Evolutionary conservation across 2,888 invertebrate genomes (phyloP).

Genomic region (Eristalinus aeneus): DNA sequence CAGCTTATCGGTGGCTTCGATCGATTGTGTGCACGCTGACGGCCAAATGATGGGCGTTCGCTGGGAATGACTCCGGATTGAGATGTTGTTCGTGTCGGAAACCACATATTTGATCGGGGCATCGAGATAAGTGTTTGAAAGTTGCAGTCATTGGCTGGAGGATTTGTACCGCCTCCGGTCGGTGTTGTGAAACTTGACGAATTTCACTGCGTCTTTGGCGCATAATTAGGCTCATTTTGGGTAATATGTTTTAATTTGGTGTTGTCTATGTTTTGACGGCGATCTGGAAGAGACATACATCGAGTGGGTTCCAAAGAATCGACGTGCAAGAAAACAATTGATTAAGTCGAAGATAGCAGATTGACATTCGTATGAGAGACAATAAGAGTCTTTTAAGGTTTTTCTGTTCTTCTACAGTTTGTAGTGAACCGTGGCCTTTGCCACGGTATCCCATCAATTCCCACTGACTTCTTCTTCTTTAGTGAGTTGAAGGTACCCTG

Average conservation of each 20-base stretch:
- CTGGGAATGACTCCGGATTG: slow-evolving; percentile 27
- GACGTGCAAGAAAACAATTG: too few relatives aligned
- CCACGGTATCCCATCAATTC: too few relatives aligned
- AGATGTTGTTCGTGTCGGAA: slow-evolving; percentile 22
- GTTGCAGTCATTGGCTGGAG: slow-evolving; percentile 32
- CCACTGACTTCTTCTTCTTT: too few relatives aligned
- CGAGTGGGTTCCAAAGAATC: too few relatives aligned
- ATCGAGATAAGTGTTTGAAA: slow-evolving; percentile 49
- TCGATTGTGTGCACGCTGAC: slow-evolving; percentile 58
- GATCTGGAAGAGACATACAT: too few relatives aligned
- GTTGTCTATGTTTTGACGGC: slow-evolving; percentile 5
- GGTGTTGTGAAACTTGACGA: slow-evolving; percentile 39
- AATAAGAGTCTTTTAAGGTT: too few relatives aligned
- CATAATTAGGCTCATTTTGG: slow-evolving; percentile 16
- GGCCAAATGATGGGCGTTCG: slow-evolving; percentile 67
- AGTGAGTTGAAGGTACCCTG: too few relatives aligned
- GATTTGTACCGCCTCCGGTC: slow-evolving; percentile 23
- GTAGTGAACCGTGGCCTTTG: too few relatives aligned
- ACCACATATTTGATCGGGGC: slow-evolving; percentile 43
- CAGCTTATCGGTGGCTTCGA: slow-evolving; percentile 55
- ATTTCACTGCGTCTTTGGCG: background rate
- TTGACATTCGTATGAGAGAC: too few relatives aligned
- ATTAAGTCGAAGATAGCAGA: too few relatives aligned
- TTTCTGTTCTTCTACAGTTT: too few relatives aligned
- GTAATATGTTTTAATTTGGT: slow-evolving; percentile 16